A percentile compares a stretch with the other conserved stretches of the same genome.
Evolutionary conservation across 2,888 invertebrate species (phyloP).

Genomic region (Melanchra persicariae): DNA sequence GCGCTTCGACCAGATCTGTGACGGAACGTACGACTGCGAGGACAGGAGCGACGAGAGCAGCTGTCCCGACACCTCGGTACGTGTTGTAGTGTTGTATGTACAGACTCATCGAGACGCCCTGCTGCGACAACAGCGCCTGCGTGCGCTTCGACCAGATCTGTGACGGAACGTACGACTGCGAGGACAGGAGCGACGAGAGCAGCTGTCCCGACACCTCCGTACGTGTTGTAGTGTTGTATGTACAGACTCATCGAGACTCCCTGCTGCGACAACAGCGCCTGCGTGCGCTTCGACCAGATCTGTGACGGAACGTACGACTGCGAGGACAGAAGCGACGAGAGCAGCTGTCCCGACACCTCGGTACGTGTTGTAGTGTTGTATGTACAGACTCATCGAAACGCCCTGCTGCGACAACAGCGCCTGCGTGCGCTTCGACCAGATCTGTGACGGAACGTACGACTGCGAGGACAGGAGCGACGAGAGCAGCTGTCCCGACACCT

Average conservation of each 20-base stretch:
- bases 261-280: slow-evolving; percentile 66
- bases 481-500: slow-evolving; percentile 75
- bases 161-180: slow-evolving; percentile 93
- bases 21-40: slow-evolving; percentile 93
- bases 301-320: slow-evolving; percentile 95
- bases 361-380: slow-evolving; percentile 24
- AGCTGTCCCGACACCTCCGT: slow-evolving; percentile 73
- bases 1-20: slow-evolving; percentile 93
- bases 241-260: slow-evolving; percentile 55
- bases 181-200: slow-evolving; percentile 93
- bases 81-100: no score
- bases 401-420: slow-evolving; percentile 65
- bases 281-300: slow-evolving; percentile 91
- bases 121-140: slow-evolving; percentile 68
- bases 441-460: slow-evolving; percentile 94
- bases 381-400: slow-evolving; percentile 54
- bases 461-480: slow-evolving; percentile 95
- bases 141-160: slow-evolving; percentile 93
- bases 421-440: slow-evolving; percentile 90
- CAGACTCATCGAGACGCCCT: slow-evolving; percentile 58
- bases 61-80: slow-evolving; percentile 71
- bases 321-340: slow-evolving; percentile 93
- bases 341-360: slow-evolving; percentile 73
- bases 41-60: slow-evolving; percentile 93
- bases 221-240: not conserved